Conservation (phyloP, 2,797 vertebrate species). For the Crypturellus tataupa region DNA sequence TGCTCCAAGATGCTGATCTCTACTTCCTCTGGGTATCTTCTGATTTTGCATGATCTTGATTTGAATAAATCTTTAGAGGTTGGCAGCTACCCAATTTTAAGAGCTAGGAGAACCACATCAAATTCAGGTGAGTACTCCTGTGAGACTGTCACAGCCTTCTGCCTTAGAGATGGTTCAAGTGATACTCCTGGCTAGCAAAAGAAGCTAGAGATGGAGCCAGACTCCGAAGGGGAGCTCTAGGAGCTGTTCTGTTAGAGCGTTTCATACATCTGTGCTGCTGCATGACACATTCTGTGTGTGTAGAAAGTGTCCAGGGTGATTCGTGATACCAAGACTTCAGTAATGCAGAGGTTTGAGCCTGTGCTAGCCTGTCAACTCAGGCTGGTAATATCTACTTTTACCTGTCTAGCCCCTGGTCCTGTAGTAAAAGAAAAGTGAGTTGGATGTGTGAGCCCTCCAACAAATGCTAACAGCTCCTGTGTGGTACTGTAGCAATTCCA, state of each 20-base stretch:
- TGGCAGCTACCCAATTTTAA: slow-evolving; percentile 95
- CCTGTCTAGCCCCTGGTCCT: not conserved
- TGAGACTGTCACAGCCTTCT: not conserved
- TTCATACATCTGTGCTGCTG: not conserved
- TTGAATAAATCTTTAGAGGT: slow-evolving; percentile 97
- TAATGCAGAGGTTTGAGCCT: too few relatives aligned
- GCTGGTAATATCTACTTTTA: not conserved
- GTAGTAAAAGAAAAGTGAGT: not conserved
- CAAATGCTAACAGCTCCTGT: not conserved
- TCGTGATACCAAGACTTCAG: not conserved
- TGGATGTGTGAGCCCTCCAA: not conserved
- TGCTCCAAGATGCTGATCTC: slow-evolving; percentile 99
- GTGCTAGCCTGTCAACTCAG: not conserved
- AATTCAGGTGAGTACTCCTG: slow-evolving; percentile 86
- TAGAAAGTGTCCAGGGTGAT: not conserved
- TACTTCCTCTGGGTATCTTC: slow-evolving; percentile 96
- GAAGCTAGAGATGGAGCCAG: not conserved
- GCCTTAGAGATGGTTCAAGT: not conserved
- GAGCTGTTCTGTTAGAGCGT: not conserved
- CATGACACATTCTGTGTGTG: not conserved
- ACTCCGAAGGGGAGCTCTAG: not conserved
- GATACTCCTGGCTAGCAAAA: not conserved
- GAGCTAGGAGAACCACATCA: slow-evolving; percentile 91
- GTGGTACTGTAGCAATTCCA: not conserved
- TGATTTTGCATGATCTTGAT: slow-evolving; percentile 97